These are phyloP conservation scores for Catamblyrhynchus diadema DNA, from an alignment of 2,797 vertebrate species.

Conservation along the genomic window DNA sequence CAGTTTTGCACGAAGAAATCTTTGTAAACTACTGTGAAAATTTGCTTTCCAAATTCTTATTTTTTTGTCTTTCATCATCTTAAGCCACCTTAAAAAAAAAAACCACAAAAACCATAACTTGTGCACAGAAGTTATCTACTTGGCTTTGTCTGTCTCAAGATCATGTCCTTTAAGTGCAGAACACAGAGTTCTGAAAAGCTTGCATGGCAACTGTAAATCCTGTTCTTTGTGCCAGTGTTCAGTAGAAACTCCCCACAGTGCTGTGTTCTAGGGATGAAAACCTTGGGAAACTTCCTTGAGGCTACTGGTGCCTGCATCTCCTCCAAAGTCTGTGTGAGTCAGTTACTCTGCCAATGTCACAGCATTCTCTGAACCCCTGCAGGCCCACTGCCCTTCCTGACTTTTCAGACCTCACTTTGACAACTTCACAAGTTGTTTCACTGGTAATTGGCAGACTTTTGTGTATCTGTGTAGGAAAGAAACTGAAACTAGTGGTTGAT, in stretches of 20 bases:
- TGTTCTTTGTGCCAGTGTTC: not conserved
- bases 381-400: not conserved
- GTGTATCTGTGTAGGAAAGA: not conserved
- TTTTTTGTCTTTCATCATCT: not conserved
- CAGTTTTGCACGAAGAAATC: not conserved
- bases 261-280: not conserved
- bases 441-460: not conserved
- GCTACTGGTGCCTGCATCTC: not conserved
- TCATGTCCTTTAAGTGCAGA: not conserved
- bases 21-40: not conserved
- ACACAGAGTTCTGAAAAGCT: not conserved
- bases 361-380: fast-evolving
- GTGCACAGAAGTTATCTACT: not conserved
- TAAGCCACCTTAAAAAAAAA: not conserved
- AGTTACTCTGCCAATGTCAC: not conserved
- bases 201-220: not conserved
- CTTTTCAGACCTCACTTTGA: not conserved
- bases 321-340: not conserved
- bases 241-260: not conserved
- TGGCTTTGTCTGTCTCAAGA: not conserved
- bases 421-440: not conserved
- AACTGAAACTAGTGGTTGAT: not conserved
- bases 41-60: not conserved
- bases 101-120: not conserved
- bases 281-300: not conserved